Evolutionary conservation across 2,113 vertebrate species (phyloP).

Genomic region (Muntiacus muntjak): DNA sequence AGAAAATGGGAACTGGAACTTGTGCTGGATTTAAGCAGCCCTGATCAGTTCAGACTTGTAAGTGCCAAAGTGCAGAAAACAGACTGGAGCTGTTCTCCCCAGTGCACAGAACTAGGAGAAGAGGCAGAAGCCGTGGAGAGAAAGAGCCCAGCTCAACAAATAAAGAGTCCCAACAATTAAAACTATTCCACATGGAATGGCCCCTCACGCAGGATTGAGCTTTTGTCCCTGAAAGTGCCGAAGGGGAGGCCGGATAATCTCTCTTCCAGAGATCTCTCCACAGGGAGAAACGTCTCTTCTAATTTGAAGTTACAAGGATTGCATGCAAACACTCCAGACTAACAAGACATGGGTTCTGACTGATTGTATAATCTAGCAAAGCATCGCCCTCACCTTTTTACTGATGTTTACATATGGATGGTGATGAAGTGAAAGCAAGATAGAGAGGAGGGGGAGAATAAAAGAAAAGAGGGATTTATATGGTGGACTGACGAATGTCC

Average conservation of each 20-base stretch:
- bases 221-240: not conserved
- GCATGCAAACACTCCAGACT: not conserved
- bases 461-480: not conserved
- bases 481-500: not conserved
- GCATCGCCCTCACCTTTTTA: not conserved
- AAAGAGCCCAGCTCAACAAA: not conserved
- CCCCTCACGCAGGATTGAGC: not conserved
- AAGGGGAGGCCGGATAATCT: not conserved
- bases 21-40: not conserved
- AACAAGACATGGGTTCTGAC: not conserved
- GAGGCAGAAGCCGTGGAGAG: not conserved
- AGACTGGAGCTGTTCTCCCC: not conserved
- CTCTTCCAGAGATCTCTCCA: not conserved
- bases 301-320: not conserved
- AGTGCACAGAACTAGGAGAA: not conserved
- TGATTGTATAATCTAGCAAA: not conserved
- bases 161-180: not conserved
- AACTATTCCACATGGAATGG: not conserved
- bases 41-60: not conserved
- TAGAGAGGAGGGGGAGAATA: not conserved
- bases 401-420: not conserved
- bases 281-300: not conserved
- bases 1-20: not conserved
- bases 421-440: not conserved
- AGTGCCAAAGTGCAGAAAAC: not conserved